A percentile compares a stretch with the other conserved stretches of the same genome.
phyloP scores from a whole-genome alignment of 2,888 invertebrate species.

The Deladenus siricidicola region DNA sequence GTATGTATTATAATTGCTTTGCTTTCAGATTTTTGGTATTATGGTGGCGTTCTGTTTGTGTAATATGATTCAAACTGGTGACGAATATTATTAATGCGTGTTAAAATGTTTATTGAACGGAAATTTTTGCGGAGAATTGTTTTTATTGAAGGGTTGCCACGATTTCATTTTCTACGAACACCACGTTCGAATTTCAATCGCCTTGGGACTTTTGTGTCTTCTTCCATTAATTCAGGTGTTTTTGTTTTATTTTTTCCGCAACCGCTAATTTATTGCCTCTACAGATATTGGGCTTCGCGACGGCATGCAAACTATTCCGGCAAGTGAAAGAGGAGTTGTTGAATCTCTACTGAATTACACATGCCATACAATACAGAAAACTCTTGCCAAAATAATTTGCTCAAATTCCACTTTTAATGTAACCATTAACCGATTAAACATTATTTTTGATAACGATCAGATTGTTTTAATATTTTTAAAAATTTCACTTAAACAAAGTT shows the following conservation, averaged over 20 bases:
- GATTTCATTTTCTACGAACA: slow-evolving; percentile 30
- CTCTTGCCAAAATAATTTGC: no score
- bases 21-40: slow-evolving; percentile 46
- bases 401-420: no score
- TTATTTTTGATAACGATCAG: no score
- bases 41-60: slow-evolving; percentile 52
- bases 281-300: slow-evolving; percentile 32
- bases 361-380: no score
- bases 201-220: slow-evolving; percentile 19
- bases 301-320: slow-evolving; percentile 34
- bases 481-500: no score
- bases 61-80: slow-evolving; percentile 37
- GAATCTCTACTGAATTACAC: slow-evolving; percentile 34
- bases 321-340: slow-evolving; percentile 45
- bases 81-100: slow-evolving; percentile 11
- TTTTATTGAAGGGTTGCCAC: slow-evolving; percentile 30
- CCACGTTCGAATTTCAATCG: slow-evolving; percentile 26
- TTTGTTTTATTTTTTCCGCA: background rate
- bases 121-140: no score
- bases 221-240: slow-evolving; percentile 24
- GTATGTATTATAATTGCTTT: no score
- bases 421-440: no score
- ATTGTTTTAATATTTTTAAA: no score
- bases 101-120: slow-evolving; percentile 3
- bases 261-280: background rate